Evolutionary conservation across 2,113 vertebrate genomes (phyloP).

Genomic region (Plestiodon gilberti): DNA sequence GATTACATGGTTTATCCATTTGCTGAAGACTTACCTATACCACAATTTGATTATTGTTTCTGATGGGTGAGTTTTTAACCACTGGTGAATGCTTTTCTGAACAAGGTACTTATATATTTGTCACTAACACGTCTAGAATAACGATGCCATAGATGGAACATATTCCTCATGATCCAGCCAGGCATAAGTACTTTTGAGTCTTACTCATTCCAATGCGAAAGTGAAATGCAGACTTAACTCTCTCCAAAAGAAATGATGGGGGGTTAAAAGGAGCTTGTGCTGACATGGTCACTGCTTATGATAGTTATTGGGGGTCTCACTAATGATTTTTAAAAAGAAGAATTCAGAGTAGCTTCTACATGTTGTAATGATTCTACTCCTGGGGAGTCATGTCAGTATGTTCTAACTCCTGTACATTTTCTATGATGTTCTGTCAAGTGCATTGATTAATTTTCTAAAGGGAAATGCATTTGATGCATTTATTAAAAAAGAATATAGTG

Average conservation of each 20-base stretch:
- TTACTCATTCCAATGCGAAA: neutral
- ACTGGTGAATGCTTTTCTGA: constrained; percentile 3
- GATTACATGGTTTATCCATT: neutral
- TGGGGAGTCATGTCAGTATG: neutral
- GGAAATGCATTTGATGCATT: neutral
- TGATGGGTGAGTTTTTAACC: neutral
- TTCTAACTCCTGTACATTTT: neutral
- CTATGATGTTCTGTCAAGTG: rapidly evolving
- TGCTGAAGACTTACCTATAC: neutral
- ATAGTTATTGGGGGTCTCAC: neutral
- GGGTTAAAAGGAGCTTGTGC: neutral
- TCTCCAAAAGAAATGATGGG: neutral
- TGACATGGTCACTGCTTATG: neutral
- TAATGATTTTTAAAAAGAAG: neutral
- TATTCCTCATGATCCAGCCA: neutral
- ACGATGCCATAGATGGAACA: too few relatives aligned
- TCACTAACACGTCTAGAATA: neutral
- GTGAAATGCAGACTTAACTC: neutral
- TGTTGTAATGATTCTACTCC: neutral
- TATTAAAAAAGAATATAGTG: neutral
- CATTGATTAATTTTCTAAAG: constrained; percentile 9
- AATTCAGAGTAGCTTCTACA: neutral
- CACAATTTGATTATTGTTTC: neutral
- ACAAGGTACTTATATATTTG: neutral
- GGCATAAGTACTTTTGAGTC: neutral